Base-by-base conservation (phyloP, 2,113 vertebrate genomes). In the Numenius arquata region DNA sequence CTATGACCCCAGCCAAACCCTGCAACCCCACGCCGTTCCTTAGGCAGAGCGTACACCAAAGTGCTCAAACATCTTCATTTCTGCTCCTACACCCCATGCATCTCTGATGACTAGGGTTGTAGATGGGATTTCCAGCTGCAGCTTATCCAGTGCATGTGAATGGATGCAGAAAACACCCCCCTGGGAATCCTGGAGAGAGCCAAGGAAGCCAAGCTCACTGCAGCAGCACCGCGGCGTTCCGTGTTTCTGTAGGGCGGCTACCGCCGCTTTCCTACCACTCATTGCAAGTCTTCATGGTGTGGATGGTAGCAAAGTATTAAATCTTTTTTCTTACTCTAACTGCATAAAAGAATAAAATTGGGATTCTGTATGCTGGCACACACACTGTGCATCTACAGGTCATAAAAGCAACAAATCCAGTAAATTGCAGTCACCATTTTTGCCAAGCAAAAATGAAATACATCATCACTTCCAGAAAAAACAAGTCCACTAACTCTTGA, bases 341-440 rank as follows among this genome's bases (percentile, higher is more conserved):
- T 17, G 53, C 74, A 70, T 12, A 63, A 40, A 74, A 67, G 53
- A 80, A 86, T 65, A 82, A 88, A 88, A 53, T 2, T 27, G 20
- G 45, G 62, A 52, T 81, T 86, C 75, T 68, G 58, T 48, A 81
- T 83, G 74, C 88, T 87, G 84, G 61, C 77, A 75, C 66, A 59
- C 47, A 61, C 72, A 13, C 43, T 11, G 63, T 56, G 73, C 84
- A 89, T 72, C 87, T 72, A 89, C 65, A 75, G 84, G 73, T 97
- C 94, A 68, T 82, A 95, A 91, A 96, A 96, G 45, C 77, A 85
- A 81, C 89, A 95, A 92, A 95, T 92, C 56, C 87, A 79, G 77
- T 59, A 91, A 91, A 94, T 34, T 65, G 70, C 62, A 26, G 30
- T 56, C 43, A 72, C 23, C 2, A 2, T 47, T 95, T 88, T 82